A percentile compares a stretch with the other conserved stretches of the same genome.
phyloP scores from a whole-genome alignment of 2,888 invertebrate genomes.

The Sphaerophoria taeniata region DNA sequence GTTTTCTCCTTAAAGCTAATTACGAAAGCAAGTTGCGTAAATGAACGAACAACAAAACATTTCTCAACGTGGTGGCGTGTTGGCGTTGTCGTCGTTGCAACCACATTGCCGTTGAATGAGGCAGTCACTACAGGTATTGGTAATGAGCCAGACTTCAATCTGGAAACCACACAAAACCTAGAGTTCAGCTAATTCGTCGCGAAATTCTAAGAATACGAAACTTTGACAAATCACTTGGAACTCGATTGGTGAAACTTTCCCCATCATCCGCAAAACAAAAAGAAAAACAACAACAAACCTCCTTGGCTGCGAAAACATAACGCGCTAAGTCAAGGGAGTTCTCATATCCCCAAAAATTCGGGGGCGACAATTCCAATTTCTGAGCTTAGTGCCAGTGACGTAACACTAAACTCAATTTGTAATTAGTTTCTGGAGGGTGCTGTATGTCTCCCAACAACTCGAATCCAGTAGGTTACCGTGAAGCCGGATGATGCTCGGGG shows the following conservation, averaged over 20 bases:
- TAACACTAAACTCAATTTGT: conserved; percentile 71
- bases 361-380: conserved; percentile 63
- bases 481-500: conserved; percentile 41
- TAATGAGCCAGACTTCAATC: conserved; percentile 28
- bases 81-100: conserved; percentile 20
- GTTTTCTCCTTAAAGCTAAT: conserved; percentile 52
- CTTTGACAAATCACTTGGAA: conserved; percentile 72
- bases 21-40: conserved; percentile 16
- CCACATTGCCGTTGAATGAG: conserved; percentile 12
- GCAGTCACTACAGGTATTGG: conserved; percentile 3
- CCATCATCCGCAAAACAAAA: conserved; percentile 14
- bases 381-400: conserved; percentile 16
- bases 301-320: conserved; percentile 49
- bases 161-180: conserved; percentile 33
- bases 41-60: conserved; percentile 1
- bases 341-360: conserved; percentile 13
- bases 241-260: conserved; percentile 68
- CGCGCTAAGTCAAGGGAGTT: conserved; percentile 9
- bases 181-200: conserved; percentile 54
- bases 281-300: conserved; percentile 16
- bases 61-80: neutral
- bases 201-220: conserved; percentile 59
- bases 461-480: conserved; percentile 20
- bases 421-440: conserved; percentile 71
- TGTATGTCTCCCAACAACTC: neutral